Base-by-base conservation (phyloP, 2,113 vertebrate species). In the Galeopterus variegatus region DNA sequence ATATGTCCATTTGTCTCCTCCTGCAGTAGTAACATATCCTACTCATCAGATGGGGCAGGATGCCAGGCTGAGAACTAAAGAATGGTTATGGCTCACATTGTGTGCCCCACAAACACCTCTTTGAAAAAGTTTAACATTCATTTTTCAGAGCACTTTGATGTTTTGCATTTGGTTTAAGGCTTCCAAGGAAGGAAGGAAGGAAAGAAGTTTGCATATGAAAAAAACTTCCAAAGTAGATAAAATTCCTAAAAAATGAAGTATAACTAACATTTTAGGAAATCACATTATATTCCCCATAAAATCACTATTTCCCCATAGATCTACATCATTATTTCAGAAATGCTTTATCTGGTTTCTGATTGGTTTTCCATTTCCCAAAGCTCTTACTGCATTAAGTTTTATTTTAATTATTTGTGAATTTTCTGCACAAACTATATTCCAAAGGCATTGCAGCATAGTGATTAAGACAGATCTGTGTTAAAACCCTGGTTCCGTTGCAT, bases 221-320 rank as follows among this genome's bases (percentile, higher is more conserved):
- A 79, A 88, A 93, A 85, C 17, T 75, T 84, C 18, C 60, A 88
- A 80, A 81, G 60, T 56, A 62, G 48, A 83, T 65, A 85, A 26
- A 88, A 85, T 45, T 88, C 31, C 75, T 58, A 13, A 69, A 92
- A 86, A 76, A 64, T 80, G 50, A 91, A 83, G 8, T 48, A 69
- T 5, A 41, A 94, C 75, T 81, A 12, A 75, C 60, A 96, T 86
- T 90, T 93, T 56, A 50, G 65, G 9, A 86, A 76, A 90, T 89
- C 6, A 48, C 9, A 94, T 72, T 23, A 31, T 67, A 81, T 41
- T 41, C 41, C 4, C 41, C 41, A 41, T 41, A 41, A 41, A 41
- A 41, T 41, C 41, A 41, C 41, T 41, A 41, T 65, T 81, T 80
- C 62, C 15, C 21, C 65, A 23, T 23, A 72, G 10, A 81, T 24